Base-by-base conservation (phyloP, 2,797 vertebrate species). In the Tragopan temminckii region DNA sequence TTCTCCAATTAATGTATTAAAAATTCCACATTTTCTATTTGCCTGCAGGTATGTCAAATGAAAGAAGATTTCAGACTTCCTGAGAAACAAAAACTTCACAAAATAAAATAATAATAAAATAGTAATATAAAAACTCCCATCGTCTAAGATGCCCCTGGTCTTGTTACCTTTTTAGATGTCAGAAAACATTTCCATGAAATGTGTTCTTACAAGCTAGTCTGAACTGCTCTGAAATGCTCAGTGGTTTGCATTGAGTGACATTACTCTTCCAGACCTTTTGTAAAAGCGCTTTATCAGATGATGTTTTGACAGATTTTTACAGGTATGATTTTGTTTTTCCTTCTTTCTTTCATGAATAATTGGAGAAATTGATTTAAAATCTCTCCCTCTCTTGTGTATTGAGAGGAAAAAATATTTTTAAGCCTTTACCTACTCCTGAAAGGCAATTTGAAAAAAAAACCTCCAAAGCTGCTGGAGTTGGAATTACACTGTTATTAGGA, bases 241-340 rank as follows among this genome's bases (percentile, higher is more conserved):
- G 38, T 5, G 12, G 61, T 27, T 35, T 79, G 45, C 19, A n/a
- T 55, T 63, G 67, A 85, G 36, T 81, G 81, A 66, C 81, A 35
- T 80, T 83, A 43, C 11, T 43, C 29, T 46, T 68, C 45, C 57
- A 89, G 74, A 67, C 57, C 38, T 85, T n/a, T 80, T 50, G 70
- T 23, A 70, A 75, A 85, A 8, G n/a, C 69, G 53, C 23, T 91
- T 63, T 63, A 68, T 33, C 35, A 85, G 66, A 14, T 7, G 42
- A 42, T 19, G 14, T 74, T 93, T 91, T 87, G 93, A 87, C 59
- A 94, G 78, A 46, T 36, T 79, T 96, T 95, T 89, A 64, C 50
- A 58, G 52, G 40, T 55, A 35, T n/a, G 11, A 17, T 79, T 82
- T 43, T 92, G 11, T 62, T 96, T 94, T 88, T 25, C n/a, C 15